A percentile compares a stretch with the other conserved stretches of the same genome.
phyloP scores from a whole-genome alignment of 64 coral and sea anemone species.

The Porites australiensis region DNA sequence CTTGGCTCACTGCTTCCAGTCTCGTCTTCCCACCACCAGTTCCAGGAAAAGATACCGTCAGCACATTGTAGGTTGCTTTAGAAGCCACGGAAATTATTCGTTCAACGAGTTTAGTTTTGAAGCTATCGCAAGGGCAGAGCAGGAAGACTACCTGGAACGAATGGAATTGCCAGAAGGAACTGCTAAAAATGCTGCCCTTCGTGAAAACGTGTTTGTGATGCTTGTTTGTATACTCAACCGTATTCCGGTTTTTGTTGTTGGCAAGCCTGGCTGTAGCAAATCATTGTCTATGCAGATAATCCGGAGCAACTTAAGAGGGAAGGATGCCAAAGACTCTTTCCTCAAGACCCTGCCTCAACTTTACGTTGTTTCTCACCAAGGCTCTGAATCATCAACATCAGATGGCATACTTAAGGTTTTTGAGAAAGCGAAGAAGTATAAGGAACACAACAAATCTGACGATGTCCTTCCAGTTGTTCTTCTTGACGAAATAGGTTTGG shows the following conservation, averaged over 20 bases:
- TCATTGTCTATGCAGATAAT: constrained; percentile 84
- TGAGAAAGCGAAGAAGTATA: constrained; percentile 84
- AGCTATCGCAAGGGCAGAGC: constrained; percentile 54
- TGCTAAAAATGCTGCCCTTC: constrained; percentile 78
- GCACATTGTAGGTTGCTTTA: constrained; percentile 41
- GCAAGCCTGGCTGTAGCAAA: constrained; percentile 84
- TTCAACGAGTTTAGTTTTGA: neutral
- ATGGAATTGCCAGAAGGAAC: constrained; percentile 79
- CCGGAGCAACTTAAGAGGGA: constrained; percentile 73
- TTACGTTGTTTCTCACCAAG: constrained; percentile 75
- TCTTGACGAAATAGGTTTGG: constrained; percentile 80
- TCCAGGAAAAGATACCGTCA: constrained; percentile 40
- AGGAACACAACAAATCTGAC: constrained; percentile 17
- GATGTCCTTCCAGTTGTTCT: constrained; percentile 78
- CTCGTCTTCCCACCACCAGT: constrained; percentile 62
- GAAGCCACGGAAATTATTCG: neutral
- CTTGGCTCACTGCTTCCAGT: constrained; percentile 87
- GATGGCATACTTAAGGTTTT: constrained; percentile 81
- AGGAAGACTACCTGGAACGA: constrained; percentile 74
- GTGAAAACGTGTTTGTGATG: constrained; percentile 86
- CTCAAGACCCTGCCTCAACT: constrained; percentile 75
- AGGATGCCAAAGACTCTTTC: constrained; percentile 69
- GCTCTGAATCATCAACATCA: constrained; percentile 82
- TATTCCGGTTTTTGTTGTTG: constrained; percentile 83
- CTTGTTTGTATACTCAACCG: constrained; percentile 75